These are phyloP conservation scores for Thalassophryne amazonica DNA, from an alignment of 2,797 vertebrate genomes.

Conservation along the genomic window DNA sequence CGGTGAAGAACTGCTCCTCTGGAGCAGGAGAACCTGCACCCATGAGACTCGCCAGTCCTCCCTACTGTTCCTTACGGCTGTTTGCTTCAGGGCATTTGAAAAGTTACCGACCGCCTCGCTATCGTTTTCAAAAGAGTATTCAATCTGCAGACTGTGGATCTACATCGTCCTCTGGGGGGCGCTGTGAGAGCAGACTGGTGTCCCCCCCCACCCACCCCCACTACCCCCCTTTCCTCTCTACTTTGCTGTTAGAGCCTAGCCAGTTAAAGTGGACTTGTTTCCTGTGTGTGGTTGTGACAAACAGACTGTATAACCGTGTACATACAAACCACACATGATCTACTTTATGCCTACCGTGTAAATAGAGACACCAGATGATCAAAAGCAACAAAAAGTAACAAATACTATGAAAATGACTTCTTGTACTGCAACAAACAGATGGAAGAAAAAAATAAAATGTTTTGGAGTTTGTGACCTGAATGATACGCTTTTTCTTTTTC, in stretches of 20 bases:
- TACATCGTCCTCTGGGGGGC: slow-evolving; percentile 41
- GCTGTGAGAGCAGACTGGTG: slow-evolving; percentile 26
- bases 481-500: slow-evolving; percentile 67
- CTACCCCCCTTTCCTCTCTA: slow-evolving; percentile 22
- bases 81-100: slow-evolving; percentile 70
- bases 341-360: slow-evolving; percentile 81
- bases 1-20: slow-evolving; percentile 38
- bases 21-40: slow-evolving; percentile 38
- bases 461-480: slow-evolving; percentile 81
- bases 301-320: slow-evolving; percentile 74
- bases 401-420: slow-evolving; percentile 77
- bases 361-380: slow-evolving; percentile 79
- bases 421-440: slow-evolving; percentile 78
- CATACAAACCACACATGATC: slow-evolving; percentile 76
- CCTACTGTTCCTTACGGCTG: slow-evolving; percentile 48
- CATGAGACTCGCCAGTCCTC: slow-evolving; percentile 48
- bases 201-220: neutral
- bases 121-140: slow-evolving; percentile 65
- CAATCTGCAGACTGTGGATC: slow-evolving; percentile 59
- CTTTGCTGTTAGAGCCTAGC: slow-evolving; percentile 68
- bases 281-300: slow-evolving; percentile 61
- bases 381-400: slow-evolving; percentile 81
- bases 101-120: slow-evolving; percentile 67
- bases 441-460: slow-evolving; percentile 77
- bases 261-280: slow-evolving; percentile 68